Evolutionary conservation across 2,888 invertebrate species (phyloP), one percentile per base, ranked within the genome.

Genomic region (Oxyteleia sp.): DNA sequence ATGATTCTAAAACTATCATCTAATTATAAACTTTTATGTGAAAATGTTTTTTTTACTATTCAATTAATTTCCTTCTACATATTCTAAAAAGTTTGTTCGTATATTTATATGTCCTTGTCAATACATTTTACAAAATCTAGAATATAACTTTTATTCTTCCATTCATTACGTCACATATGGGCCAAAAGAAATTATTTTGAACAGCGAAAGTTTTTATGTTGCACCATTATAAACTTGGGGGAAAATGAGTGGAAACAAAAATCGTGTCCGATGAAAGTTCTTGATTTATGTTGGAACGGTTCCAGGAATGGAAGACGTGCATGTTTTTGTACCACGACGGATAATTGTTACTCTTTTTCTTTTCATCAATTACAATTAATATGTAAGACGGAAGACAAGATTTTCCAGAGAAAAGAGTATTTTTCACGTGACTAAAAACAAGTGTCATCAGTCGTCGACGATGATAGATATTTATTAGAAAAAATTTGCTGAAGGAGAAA

Each of bases 301-400:
- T 72, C 82, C 82, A 83, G 41, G n/a, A 59, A 29, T 35, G 20
- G 45, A 23, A 80, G 32, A 80, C 80, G 80, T 80, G 80, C 32
- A 8, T 43, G 72, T 66, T 69, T 80, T 80, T 72, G 59, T 59
- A 53, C 64, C 55, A 5, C 11, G 16, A 10, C 8, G 45, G 23
- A 55, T 79, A 79, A 71, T 64, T 79, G 57, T 57, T 68, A 64
- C 71, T 55, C n/a, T 43, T 64, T 79, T 71, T 71, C 15, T 49
- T n/a, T 57, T 32, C 26, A 61, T 71, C 61, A 66, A 66, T 68
- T 55, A 81, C 74, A 26, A 74, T 79, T 64, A 64, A 79, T 79
- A 79, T 79, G 79, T 71, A 57, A 13, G 35, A 63, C 63, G 41
- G 55, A 38, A 32, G 8, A 35, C 53, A 69, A n/a, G n/a, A n/a